Conservation (phyloP, 2,888 invertebrate genomes). For the Hirtodrosophila confusa region DNA sequence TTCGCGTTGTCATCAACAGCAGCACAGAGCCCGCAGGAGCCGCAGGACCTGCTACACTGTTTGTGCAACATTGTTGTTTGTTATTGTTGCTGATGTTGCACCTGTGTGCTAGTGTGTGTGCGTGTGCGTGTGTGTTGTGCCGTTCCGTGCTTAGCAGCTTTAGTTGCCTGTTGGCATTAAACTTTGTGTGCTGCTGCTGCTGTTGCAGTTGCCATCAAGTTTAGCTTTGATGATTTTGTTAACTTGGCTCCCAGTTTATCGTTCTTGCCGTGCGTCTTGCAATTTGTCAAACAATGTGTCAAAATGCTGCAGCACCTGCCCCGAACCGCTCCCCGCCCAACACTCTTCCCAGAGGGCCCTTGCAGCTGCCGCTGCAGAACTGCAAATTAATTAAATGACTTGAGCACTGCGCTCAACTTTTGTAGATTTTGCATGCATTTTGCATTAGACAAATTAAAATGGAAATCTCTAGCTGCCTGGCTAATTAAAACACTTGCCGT, state of each 20-base stretch:
- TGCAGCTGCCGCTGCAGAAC: conserved; percentile 1
- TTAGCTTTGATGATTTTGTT: conserved; percentile 76
- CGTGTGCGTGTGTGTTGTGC: conserved; percentile 27
- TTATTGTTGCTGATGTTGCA: conserved; percentile 43
- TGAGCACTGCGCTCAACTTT: conserved; percentile 50
- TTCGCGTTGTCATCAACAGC: conserved; percentile 66
- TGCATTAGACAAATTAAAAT: conserved; percentile 72
- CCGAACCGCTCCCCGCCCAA: background rate
- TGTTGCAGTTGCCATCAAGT: conserved; percentile 37
- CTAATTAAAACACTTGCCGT: conserved; percentile 51
- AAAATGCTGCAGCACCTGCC: conserved; percentile 48
- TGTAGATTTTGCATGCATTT: conserved; percentile 48
- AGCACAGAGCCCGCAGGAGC: conserved; percentile 39
- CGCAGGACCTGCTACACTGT: conserved; percentile 31
- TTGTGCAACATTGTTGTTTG: conserved; percentile 67
- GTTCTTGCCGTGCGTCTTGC: conserved; percentile 60
- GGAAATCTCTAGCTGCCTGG: conserved; percentile 55
- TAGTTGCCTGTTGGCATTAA: conserved; percentile 63
- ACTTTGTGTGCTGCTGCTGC: conserved; percentile 49
- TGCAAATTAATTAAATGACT: conserved; percentile 74
- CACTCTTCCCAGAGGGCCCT: background rate
- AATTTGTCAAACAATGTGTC: conserved; percentile 81
- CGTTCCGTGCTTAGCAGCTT: conserved; percentile 57
- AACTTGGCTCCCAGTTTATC: conserved; percentile 58
- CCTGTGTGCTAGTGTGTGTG: conserved; percentile 24